These are phyloP conservation scores for Melanotaenia pygmaea DNA, from an alignment of 2,797 vertebrate species.

Conservation along the genomic window DNA sequence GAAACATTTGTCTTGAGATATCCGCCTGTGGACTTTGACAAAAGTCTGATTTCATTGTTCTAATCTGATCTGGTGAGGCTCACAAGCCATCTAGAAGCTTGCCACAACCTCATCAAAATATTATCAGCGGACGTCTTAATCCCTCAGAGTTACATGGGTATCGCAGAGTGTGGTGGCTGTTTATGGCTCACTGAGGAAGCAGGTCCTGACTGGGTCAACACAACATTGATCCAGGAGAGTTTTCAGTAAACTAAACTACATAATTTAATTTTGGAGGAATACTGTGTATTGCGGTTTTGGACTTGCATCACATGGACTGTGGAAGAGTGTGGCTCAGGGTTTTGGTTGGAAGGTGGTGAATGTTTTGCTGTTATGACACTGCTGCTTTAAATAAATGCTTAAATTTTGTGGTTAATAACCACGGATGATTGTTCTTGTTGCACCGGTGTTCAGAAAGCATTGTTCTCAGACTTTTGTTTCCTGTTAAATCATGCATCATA, in stretches of 20 bases:
- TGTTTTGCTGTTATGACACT: constrained; percentile 58
- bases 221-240: constrained; percentile 36
- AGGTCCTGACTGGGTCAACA: constrained; percentile 44
- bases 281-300: constrained; percentile 67
- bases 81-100: constrained; percentile 20
- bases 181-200: constrained; percentile 27
- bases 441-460: constrained; percentile 24
- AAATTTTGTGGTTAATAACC: constrained; percentile 8
- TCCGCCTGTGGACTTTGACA: constrained; percentile 41
- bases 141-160: constrained; percentile 25
- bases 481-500: constrained; percentile 56
- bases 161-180: constrained; percentile 24
- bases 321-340: constrained; percentile 43
- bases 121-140: constrained; percentile 42
- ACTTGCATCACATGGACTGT: constrained; percentile 41
- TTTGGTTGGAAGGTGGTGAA: constrained; percentile 37
- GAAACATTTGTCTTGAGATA: constrained; percentile 61
- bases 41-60: constrained; percentile 55
- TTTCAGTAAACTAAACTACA: constrained; percentile 59
- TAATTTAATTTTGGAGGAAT: constrained; percentile 67
- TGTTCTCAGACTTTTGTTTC: constrained; percentile 38
- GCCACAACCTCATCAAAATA: constrained; percentile 37
- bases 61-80: constrained; percentile 40
- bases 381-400: constrained; percentile 10
- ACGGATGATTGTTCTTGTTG: constrained; percentile 10